Base-by-base conservation (phyloP, 1,140 invertebrate genomes). In the Heliothis subflexa region DNA sequence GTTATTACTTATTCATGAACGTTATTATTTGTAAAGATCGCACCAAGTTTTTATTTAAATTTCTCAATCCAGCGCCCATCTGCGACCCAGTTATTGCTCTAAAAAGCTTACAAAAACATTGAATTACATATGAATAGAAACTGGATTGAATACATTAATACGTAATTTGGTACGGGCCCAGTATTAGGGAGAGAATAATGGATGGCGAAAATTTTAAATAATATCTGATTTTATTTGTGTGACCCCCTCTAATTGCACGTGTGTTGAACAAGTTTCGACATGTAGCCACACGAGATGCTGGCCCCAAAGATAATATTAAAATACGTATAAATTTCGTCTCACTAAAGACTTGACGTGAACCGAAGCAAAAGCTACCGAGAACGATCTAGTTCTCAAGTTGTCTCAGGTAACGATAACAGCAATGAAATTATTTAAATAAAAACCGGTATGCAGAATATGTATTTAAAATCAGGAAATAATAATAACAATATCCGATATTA, bases 111-210 rank as follows among this genome's bases (percentile, higher is more conserved):
- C 86, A 91, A 93, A 91, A 89, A 94, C 91, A 91, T 88, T 88
- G 87, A 90, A 92, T 92, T 90, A 87, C 85, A 90, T 91, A 90
- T 92, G 89, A 94, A 94, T 92, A 84, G 85, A 92, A 93, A 94
- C 91, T 93, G 91, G 91, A 93, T 92, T 91, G 92, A 88, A 94
- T 93, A 88, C 87, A 90, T 94, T 92, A 92, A 94, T 91, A 91
- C 87, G 85, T 91, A 93, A 94, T 93, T 93, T 84, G 89, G 89
- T 92, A 92, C 87, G 91, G 91, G 88, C 91, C 91, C 88, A 75
- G 80, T 72, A 91, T 92, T 93, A 92, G 89, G 91, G 91, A 84
- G 88, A 76, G 86, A 84, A 93, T 91, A 91, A 94, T 89, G 86
- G 91, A 68, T 89, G 86, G 90, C 87, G 79, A 92, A 93, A 92